phyloP scores from a whole-genome alignment of 92 coral and sea anemone species.

The Epizoanthus ramosus region DNA sequence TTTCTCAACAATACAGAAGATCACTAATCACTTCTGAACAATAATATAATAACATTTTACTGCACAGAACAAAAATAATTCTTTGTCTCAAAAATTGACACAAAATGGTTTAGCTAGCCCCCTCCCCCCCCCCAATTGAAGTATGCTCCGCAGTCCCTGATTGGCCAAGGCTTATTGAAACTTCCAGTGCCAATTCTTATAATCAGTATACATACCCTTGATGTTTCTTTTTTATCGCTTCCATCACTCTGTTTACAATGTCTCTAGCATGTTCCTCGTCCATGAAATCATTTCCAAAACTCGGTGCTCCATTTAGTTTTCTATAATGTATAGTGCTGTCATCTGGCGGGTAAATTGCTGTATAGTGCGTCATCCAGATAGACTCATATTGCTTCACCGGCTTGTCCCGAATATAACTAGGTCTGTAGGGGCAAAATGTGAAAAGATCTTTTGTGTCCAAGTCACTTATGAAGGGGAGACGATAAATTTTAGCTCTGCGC shows the following conservation, averaged over 20 bases:
- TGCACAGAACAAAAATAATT: too few relatives aligned
- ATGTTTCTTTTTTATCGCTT: slow-evolving; percentile 50
- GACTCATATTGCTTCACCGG: slow-evolving; percentile 60
- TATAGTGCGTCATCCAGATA: slow-evolving; percentile 79
- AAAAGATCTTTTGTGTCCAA: slow-evolving; percentile 54
- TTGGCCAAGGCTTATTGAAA: too few relatives aligned
- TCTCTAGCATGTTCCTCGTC: slow-evolving; percentile 47
- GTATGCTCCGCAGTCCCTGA: too few relatives aligned
- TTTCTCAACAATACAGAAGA: too few relatives aligned
- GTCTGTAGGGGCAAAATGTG: slow-evolving; percentile 61
- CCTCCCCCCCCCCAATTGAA: too few relatives aligned
- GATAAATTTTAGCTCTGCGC: slow-evolving; percentile 57
- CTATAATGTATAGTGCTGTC: slow-evolving; percentile 39
- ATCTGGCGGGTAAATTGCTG: slow-evolving; percentile 75
- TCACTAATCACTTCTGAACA: too few relatives aligned
- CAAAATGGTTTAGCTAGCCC: too few relatives aligned
- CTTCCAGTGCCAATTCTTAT: too few relatives aligned
- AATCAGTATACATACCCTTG: slow-evolving; percentile 52
- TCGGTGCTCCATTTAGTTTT: slow-evolving; percentile 30
- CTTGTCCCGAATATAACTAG: slow-evolving; percentile 53
- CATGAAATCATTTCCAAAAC: slow-evolving; percentile 86
- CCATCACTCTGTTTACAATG: slow-evolving; percentile 55
- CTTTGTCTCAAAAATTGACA: too few relatives aligned
- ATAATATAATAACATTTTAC: too few relatives aligned
- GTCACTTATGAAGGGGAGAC: slow-evolving; percentile 65